Conservation (phyloP, 2,797 vertebrate species). For the Psittacula derbiana region DNA sequence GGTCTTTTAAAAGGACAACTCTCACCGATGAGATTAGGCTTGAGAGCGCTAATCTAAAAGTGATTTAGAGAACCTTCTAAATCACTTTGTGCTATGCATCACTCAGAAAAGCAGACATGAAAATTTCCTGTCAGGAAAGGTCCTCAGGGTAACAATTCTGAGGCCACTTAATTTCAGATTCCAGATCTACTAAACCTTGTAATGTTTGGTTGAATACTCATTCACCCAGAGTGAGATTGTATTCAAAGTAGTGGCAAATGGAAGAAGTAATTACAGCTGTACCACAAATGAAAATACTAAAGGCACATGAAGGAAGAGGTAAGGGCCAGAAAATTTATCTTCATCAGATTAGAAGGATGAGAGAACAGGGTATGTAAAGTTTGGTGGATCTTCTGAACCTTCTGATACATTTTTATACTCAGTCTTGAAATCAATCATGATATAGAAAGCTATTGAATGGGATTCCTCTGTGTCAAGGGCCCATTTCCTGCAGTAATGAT, state of each 20-base stretch:
- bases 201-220: not conserved
- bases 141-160: not conserved
- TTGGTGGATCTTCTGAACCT: not conserved
- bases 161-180: not conserved
- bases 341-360: not conserved
- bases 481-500: not conserved
- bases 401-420: not conserved
- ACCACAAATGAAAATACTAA: not conserved
- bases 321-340: not conserved
- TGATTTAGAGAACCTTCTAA: not conserved
- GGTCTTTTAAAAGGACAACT: not conserved
- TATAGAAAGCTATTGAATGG: not conserved
- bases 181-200: not conserved
- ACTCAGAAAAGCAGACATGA: not conserved
- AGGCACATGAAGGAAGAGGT: not conserved
- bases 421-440: not conserved
- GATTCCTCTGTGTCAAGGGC: conserved; percentile 21
- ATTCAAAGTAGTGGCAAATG: not conserved
- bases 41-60: not conserved
- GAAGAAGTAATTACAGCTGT: not conserved
- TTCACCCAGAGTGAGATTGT: not conserved
- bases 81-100: not conserved
- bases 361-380: not conserved
- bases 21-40: not conserved
- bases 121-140: not conserved